Conservation (phyloP, 1,140 invertebrate species). For the Brachystomella parvula region DNA sequence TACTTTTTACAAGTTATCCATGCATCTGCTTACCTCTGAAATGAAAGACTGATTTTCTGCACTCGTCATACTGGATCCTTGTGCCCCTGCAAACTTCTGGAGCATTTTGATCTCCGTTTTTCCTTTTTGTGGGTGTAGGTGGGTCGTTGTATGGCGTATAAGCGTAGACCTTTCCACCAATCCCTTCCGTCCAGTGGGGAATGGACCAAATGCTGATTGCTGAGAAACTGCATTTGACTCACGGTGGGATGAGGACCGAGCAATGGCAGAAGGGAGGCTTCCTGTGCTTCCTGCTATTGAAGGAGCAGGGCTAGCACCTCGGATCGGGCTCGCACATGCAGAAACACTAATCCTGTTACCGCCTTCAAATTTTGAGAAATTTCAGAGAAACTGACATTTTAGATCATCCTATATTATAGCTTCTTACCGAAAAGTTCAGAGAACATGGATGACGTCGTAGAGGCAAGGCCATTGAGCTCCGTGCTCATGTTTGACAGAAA, state of each 20-base stretch:
- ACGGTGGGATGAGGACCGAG: constrained; percentile 21
- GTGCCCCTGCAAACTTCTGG: constrained; percentile 32
- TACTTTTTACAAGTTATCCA: too few relatives aligned
- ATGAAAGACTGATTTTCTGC: constrained; percentile 79
- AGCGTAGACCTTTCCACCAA: constrained; percentile 81
- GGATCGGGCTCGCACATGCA: constrained; percentile 34
- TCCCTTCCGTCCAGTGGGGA: constrained; percentile 68
- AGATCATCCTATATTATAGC: not conserved
- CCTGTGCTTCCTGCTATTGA: constrained; percentile 35
- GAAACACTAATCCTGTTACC: constrained; percentile 36
- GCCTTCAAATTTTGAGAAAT: constrained; percentile 7
- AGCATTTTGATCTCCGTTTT: constrained; percentile 51
- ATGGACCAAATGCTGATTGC: constrained; percentile 51
- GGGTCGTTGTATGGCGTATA: constrained; percentile 64
- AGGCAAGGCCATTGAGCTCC: constrained; percentile 79
- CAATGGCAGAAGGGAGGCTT: constrained; percentile 33
- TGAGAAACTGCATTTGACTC: not conserved
- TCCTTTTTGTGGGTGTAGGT: constrained; percentile 48
- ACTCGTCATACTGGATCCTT: constrained; percentile 61
- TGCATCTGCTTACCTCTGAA: constrained; percentile 60
- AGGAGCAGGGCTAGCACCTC: constrained; percentile 29
- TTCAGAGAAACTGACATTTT: not conserved
- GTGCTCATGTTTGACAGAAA: constrained; percentile 83
- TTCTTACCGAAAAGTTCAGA: constrained; percentile 76
- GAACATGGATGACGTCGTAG: constrained; percentile 82